Evolutionary conservation across 2,888 invertebrate species (phyloP).

Genomic region (Ophion ellenae): DNA sequence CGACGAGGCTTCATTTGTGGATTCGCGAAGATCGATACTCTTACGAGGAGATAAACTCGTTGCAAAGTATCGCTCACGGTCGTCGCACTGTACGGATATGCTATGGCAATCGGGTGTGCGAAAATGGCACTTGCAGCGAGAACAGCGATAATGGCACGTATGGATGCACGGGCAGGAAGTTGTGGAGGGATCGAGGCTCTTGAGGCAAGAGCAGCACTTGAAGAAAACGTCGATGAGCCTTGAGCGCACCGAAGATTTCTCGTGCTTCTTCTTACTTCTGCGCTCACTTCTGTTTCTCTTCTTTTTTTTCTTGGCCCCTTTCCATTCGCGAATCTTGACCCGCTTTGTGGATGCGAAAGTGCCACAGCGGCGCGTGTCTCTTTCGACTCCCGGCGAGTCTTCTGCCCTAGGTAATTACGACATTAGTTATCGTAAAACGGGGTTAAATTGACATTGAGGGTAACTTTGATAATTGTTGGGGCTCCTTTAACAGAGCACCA

Average conservation of each 20-base stretch:
- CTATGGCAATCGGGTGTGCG: constrained; percentile 31
- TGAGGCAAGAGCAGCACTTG: constrained; percentile 48
- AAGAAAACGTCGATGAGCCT: constrained; percentile 47
- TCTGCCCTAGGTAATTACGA: constrained; percentile 41
- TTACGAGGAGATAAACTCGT: background rate
- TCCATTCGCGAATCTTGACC: constrained; percentile 8
- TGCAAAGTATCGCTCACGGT: constrained; percentile 27
- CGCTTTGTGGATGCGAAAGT: constrained; percentile 32
- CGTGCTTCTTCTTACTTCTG: constrained; percentile 6
- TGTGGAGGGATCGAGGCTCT: constrained; percentile 42
- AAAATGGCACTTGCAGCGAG: constrained; percentile 50
- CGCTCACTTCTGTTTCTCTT: constrained; percentile 37
- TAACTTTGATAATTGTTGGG: too few species aligned
- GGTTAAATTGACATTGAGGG: too few species aligned
- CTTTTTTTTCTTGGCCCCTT: constrained; percentile 24
- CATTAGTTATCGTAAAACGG: constrained; percentile 18
- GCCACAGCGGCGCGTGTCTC: constrained; percentile 2
- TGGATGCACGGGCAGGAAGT: constrained; percentile 25
- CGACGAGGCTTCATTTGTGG: constrained; percentile 20
- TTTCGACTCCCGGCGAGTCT: constrained; percentile 14
- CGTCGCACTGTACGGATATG: constrained; percentile 61
- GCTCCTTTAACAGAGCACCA: too few species aligned
- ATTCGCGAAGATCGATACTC: constrained; percentile 35
- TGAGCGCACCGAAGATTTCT: constrained; percentile 28
- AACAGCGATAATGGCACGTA: constrained; percentile 36